Percentiles rank a stretch among this genome's conserved stretches.
Conservation (phyloP, 2,888 invertebrate species). For the Tachystola acroxantha region DNA sequence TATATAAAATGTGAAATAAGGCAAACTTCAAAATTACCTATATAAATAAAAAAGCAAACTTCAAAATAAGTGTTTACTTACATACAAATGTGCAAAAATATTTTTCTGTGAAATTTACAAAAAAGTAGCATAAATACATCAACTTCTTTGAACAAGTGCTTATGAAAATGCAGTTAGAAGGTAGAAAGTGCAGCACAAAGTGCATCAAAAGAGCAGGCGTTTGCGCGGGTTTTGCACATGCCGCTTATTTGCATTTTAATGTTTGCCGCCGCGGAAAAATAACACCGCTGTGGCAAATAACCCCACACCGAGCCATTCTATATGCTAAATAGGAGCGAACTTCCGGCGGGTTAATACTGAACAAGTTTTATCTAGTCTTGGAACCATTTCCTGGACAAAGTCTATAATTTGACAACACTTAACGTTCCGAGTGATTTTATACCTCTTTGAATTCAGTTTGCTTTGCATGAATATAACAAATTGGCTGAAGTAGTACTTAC, state of each 20-base stretch:
- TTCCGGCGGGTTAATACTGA: slow-evolving; percentile 36
- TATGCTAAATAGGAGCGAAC: slow-evolving; percentile 47
- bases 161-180: slow-evolving; percentile 8
- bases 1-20: no score
- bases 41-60: neutral
- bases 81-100: no score
- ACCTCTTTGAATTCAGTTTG: no score
- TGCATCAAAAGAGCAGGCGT: slow-evolving; percentile 33
- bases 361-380: slow-evolving; percentile 36
- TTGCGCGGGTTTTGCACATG: slow-evolving; percentile 32
- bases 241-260: slow-evolving; percentile 52
- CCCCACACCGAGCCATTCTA: slow-evolving; percentile 33
- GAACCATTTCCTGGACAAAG: slow-evolving; percentile 10
- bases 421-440: neutral
- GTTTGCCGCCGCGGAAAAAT: slow-evolving; percentile 38
- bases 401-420: slow-evolving; percentile 13
- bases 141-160: neutral
- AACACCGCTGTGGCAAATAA: slow-evolving; percentile 6
- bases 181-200: slow-evolving; percentile 16
- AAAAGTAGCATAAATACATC: neutral
- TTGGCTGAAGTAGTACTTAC: no score
- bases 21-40: neutral
- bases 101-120: no score
- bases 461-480: no score
- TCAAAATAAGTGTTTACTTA: no score